Percentiles rank a stretch among this genome's conserved stretches.
Evolutionary conservation across 2,888 invertebrate genomes (phyloP).

Genomic region (Lapara coniferarum): DNA sequence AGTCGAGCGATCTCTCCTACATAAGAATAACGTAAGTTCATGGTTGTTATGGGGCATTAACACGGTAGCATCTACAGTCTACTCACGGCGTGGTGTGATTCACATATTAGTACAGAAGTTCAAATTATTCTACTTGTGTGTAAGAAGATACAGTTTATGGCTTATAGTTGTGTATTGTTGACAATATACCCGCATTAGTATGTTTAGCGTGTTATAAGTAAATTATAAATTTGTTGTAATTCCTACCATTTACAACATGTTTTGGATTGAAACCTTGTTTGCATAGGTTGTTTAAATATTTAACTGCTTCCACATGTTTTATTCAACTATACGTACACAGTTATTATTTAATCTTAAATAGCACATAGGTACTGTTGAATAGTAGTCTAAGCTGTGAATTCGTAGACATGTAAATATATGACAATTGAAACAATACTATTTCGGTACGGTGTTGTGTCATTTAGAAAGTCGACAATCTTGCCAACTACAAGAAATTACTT

Average conservation of each 20-base stretch:
- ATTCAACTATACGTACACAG: neutral
- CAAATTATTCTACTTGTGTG: neutral
- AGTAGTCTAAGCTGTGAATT: neutral
- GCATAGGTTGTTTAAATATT: neutral
- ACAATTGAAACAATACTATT: neutral
- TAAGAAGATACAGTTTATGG: neutral
- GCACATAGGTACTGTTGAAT: neutral
- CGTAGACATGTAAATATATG: neutral
- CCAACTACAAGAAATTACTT: neutral
- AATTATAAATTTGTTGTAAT: conserved; percentile 1
- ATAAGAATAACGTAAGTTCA: conserved; percentile 19
- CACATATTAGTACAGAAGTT: conserved; percentile 4
- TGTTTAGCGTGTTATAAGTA: neutral
- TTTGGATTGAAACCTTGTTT: neutral
- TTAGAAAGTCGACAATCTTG: conserved; percentile 11
- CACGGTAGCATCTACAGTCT: conserved; percentile 21
- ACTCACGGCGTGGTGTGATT: conserved; percentile 1
- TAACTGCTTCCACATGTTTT: neutral
- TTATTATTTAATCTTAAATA: neutral
- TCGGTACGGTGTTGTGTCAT: neutral
- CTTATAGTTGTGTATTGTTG: neutral
- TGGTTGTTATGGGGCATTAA: conserved; percentile 24
- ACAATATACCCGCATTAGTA: neutral
- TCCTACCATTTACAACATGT: neutral
- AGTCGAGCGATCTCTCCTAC: neutral